A percentile compares a stretch with the other conserved stretches of the same genome.
Evolutionary conservation across 2,113 vertebrate species (phyloP).

Genomic region (Ellobius talpinus): DNA sequence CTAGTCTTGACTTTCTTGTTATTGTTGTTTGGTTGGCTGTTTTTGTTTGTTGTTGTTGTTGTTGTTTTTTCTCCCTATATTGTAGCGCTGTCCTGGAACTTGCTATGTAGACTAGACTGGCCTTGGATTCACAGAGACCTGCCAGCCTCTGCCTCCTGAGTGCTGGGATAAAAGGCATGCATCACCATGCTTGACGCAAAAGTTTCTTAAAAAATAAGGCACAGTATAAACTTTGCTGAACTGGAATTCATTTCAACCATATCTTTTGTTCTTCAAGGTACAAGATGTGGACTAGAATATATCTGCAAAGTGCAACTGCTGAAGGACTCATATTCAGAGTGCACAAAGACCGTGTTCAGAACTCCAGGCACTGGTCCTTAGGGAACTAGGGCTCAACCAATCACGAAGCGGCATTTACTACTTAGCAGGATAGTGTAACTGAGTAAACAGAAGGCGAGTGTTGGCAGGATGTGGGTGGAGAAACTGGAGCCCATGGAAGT

Average conservation of each 20-base stretch:
- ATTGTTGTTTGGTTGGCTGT: background rate
- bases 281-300: background rate
- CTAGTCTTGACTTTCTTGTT: background rate
- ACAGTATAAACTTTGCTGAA: background rate
- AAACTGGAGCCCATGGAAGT: background rate
- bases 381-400: background rate
- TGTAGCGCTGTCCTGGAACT: background rate
- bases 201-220: background rate
- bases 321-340: background rate
- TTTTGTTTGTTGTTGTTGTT: background rate
- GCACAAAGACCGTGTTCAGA: background rate
- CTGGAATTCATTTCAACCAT: background rate
- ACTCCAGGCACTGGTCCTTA: background rate
- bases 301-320: background rate
- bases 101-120: background rate
- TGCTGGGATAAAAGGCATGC: background rate
- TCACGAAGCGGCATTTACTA: background rate
- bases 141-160: background rate
- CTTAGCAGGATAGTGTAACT: background rate
- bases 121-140: background rate
- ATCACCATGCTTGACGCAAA: background rate
- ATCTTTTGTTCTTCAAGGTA: background rate
- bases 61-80: background rate
- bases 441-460: constrained; percentile 8
- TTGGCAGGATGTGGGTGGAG: background rate